These are phyloP conservation scores for Heliconius nattereri DNA, from an alignment of 1,140 invertebrate species.

Conservation along the genomic window DNA sequence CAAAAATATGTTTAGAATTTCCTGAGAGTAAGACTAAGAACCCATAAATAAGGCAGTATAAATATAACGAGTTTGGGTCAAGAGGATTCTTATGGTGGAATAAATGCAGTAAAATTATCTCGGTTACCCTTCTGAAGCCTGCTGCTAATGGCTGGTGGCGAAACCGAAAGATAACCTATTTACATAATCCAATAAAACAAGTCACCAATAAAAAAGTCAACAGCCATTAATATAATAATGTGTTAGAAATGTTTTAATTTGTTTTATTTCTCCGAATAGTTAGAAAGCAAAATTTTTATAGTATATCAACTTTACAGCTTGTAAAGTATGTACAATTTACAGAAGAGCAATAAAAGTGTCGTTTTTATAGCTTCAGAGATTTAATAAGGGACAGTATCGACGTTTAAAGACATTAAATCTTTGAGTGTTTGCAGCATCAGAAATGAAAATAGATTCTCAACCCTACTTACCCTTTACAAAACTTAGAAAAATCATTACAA, in stretches of 20 bases:
- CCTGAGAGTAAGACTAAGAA: background rate
- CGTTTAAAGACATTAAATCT: slow-evolving; percentile 50
- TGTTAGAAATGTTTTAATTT: background rate
- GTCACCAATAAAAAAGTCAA: background rate
- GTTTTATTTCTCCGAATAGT: background rate
- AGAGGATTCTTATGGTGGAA: slow-evolving; percentile 17
- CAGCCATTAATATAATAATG: background rate
- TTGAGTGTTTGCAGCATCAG: slow-evolving; percentile 19
- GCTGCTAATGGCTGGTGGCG: background rate
- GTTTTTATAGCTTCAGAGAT: slow-evolving; percentile 60
- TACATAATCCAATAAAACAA: slow-evolving; percentile 6
- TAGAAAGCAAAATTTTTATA: slow-evolving; percentile 12
- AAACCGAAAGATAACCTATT: background rate
- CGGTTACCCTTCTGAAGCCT: background rate
- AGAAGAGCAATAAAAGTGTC: slow-evolving; percentile 54
- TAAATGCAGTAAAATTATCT: slow-evolving; percentile 9
- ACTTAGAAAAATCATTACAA: background rate
- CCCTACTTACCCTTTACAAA: background rate
- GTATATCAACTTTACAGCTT: slow-evolving; percentile 45
- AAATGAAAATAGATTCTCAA: background rate
- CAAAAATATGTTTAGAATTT: background rate
- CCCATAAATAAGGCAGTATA: background rate
- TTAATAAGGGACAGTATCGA: slow-evolving; percentile 53
- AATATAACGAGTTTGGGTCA: slow-evolving; percentile 6
- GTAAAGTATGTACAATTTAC: slow-evolving; percentile 56